Evolutionary conservation across 2,888 invertebrate genomes (phyloP), one percentile per base, ranked within the genome.

Genomic region (Chloroclysta siterata): DNA sequence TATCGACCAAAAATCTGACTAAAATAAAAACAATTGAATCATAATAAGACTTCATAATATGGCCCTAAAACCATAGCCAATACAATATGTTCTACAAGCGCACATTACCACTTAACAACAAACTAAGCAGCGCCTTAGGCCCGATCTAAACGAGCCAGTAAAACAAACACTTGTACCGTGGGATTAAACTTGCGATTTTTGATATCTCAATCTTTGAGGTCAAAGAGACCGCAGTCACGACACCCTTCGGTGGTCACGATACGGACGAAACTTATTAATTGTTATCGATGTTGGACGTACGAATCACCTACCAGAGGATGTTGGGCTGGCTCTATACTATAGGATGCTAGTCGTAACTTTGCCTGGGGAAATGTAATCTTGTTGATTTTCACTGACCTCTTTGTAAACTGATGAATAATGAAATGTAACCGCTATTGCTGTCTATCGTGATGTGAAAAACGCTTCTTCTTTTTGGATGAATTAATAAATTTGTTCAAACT

Each of bases 141-240:
- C n/a, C 28, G 41, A 66, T 67, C 68, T 72, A 79, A 85, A 82
- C 81, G 85, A 83, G 83, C 81, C 82, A 77, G 84, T 85, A 90
- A 89, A 89, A 87, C 88, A 89, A 87, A 85, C 77, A 77, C 67
- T 65, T 66, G 77, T 76, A 81, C 77, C 79, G 84, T 83, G 80
- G 84, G 85, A 89, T 86, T 85, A 84, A 85, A 70, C 84, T 83
- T 83, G 88, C 85, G 83, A 88, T 88, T 89, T 89, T 89, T 91
- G 92, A 93, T 93, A 93, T 93, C 92, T 93, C 92, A 92, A 93
- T 93, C 91, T 86, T 14, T n/a, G 48, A 83, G 89, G 90, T 90
- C 91, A 90, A 89, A 90, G 87, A 84, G 67, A 85, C 92, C 92
- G 92, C 89, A 82, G 82, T 93, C 92, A 93, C 92, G 92, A 92